Percentiles rank a stretch among this genome's conserved stretches.
These are phyloP conservation scores for Brachyhypopomus occidentalis DNA, from an alignment of 2,113 vertebrate genomes.

Conservation along the genomic window DNA sequence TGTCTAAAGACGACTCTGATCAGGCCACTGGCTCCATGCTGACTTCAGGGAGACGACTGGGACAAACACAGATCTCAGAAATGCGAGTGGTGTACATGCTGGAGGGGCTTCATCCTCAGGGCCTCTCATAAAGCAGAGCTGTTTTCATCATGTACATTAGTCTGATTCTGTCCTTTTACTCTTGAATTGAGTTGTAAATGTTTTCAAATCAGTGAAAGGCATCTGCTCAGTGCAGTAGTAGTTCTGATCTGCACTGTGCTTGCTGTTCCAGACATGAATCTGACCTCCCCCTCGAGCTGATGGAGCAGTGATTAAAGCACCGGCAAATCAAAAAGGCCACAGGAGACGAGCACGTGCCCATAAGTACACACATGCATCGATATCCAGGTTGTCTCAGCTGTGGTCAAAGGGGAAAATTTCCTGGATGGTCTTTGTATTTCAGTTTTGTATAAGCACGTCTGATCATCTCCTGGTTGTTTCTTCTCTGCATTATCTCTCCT, in stretches of 20 bases:
- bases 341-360: not conserved
- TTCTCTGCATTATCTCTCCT: not conserved
- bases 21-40: not conserved
- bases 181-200: no score
- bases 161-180: no score
- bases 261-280: not conserved
- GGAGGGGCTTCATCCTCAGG: not conserved
- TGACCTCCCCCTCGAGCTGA: not conserved
- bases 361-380: not conserved
- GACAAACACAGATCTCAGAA: not conserved
- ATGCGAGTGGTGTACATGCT: not conserved
- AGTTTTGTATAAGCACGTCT: not conserved
- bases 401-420: not conserved
- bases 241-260: not conserved
- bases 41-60: not conserved
- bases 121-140: not conserved
- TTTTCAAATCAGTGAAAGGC: no score
- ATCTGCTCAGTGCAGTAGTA: not conserved
- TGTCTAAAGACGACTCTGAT: slow-evolving; percentile 13
- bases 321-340: not conserved
- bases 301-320: not conserved
- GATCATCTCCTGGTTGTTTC: no score
- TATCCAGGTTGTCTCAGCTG: not conserved
- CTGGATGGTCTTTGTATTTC: not conserved
- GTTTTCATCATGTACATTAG: not conserved